phyloP scores from a whole-genome alignment of 2,888 invertebrate species.

The Ectemnius cavifrons region DNA sequence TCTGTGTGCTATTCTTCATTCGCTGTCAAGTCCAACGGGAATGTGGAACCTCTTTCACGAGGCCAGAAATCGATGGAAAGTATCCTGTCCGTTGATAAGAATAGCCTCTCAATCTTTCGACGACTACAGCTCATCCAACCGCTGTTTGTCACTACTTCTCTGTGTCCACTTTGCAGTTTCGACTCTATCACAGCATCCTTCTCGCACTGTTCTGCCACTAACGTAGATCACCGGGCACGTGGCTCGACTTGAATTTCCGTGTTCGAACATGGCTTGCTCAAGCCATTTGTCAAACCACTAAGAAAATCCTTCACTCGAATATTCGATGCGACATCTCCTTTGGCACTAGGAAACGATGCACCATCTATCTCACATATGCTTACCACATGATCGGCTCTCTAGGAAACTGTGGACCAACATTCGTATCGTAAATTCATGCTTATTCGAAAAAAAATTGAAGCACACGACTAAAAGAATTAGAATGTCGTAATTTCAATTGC shows the following conservation, averaged over 20 bases:
- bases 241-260: conserved; percentile 17
- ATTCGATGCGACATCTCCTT: conserved; percentile 29
- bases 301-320: conserved; percentile 8
- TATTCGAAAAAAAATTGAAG: no score
- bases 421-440: no score
- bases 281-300: conserved; percentile 26
- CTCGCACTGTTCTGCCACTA: background rate
- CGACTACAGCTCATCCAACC: conserved; percentile 10
- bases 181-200: background rate
- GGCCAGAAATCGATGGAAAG: conserved; percentile 40
- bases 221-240: no score
- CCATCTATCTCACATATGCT: no score
- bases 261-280: conserved; percentile 10
- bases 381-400: no score
- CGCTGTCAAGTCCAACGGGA: conserved; percentile 28
- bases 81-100: conserved; percentile 30
- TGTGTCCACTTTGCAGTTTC: background rate
- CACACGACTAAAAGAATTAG: no score
- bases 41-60: conserved; percentile 29
- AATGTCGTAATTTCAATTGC: no score
- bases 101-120: conserved; percentile 40
- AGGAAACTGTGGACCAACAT: no score
- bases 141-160: background rate
- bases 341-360: background rate
- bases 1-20: conserved; percentile 17